These are phyloP conservation scores for Merodon equestris DNA, from an alignment of 2,888 invertebrate species.

Conservation along the genomic window DNA sequence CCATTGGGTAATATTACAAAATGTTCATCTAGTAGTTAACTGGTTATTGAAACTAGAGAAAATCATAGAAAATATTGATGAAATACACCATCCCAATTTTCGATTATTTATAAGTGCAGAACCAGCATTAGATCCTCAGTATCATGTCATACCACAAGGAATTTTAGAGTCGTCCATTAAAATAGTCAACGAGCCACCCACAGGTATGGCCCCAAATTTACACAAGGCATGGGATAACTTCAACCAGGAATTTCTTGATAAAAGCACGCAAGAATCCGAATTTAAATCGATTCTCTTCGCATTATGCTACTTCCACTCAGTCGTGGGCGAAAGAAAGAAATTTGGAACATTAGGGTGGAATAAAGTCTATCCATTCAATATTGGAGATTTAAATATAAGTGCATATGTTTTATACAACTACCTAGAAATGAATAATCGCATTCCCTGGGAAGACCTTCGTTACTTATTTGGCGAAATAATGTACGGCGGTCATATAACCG, in stretches of 20 bases:
- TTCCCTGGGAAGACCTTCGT: constrained; percentile 96
- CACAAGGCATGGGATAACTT: constrained; percentile 97
- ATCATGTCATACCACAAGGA: constrained; percentile 88
- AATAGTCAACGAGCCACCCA: constrained; percentile 97
- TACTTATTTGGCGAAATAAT: constrained; percentile 98
- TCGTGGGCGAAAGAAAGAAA: constrained; percentile 94
- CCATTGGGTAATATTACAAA: constrained; percentile 94
- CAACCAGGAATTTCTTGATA: constrained; percentile 93
- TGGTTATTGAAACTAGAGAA: constrained; percentile 95
- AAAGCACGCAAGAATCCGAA: constrained; percentile 95
- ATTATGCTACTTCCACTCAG: constrained; percentile 97
- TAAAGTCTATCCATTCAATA: constrained; percentile 87
- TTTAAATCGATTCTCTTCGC: constrained; percentile 95
- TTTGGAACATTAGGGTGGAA: constrained; percentile 98
- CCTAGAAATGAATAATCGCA: constrained; percentile 91
- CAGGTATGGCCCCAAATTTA: constrained; percentile 96
- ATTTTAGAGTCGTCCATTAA: constrained; percentile 96
- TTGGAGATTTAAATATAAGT: constrained; percentile 94
- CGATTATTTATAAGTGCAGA: constrained; percentile 94
- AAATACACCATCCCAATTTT: constrained; percentile 82
- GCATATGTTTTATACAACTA: constrained; percentile 95
- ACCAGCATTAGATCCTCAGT: constrained; percentile 86
- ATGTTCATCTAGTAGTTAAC: constrained; percentile 93
- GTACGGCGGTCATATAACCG: constrained; percentile 98
- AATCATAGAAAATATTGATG: constrained; percentile 90